These are phyloP conservation scores for Tamias sibiricus DNA, from an alignment of 2,113 vertebrate species.

Conservation along the genomic window DNA sequence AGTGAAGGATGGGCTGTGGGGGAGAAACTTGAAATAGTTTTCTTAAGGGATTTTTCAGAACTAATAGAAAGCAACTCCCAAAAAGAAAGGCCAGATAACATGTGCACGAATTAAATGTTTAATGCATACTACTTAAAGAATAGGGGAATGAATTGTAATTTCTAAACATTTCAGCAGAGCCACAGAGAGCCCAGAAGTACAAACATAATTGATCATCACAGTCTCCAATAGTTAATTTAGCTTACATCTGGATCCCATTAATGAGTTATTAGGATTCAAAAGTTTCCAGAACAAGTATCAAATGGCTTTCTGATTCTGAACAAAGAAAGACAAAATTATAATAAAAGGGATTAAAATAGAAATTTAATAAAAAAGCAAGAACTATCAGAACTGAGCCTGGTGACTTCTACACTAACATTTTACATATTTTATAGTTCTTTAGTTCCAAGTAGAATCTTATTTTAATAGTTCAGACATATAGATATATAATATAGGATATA, in stretches of 20 bases:
- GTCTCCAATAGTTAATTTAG: slow-evolving; percentile 38
- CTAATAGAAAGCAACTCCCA: neutral
- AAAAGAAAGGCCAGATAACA: neutral
- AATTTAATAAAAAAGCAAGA: slow-evolving; percentile 61
- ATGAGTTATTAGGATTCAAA: slow-evolving; percentile 61
- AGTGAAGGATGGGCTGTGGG: neutral
- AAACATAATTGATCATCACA: slow-evolving; percentile 40
- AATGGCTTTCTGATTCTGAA: slow-evolving; percentile 47
- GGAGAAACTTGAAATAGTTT: neutral
- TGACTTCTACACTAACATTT: neutral
- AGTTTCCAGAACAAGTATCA: slow-evolving; percentile 50
- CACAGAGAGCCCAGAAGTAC: neutral
- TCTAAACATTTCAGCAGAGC: slow-evolving; percentile 30
- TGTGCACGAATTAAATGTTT: slow-evolving; percentile 17
- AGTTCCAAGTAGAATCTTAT: neutral
- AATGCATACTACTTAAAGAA: neutral
- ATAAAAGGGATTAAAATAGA: slow-evolving; percentile 19
- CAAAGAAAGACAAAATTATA: slow-evolving; percentile 50
- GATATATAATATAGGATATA: slow-evolving; percentile 25
- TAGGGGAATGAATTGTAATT: slow-evolving; percentile 38
- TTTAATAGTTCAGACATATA: slow-evolving; percentile 13
- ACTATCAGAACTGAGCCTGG: neutral
- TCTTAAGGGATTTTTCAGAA: slow-evolving; percentile 13
- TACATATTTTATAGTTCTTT: slow-evolving; percentile 9
- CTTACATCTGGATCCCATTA: slow-evolving; percentile 53